Evolutionary conservation across 2,113 vertebrate species (phyloP).

Genomic region (Ovis canadensis): DNA sequence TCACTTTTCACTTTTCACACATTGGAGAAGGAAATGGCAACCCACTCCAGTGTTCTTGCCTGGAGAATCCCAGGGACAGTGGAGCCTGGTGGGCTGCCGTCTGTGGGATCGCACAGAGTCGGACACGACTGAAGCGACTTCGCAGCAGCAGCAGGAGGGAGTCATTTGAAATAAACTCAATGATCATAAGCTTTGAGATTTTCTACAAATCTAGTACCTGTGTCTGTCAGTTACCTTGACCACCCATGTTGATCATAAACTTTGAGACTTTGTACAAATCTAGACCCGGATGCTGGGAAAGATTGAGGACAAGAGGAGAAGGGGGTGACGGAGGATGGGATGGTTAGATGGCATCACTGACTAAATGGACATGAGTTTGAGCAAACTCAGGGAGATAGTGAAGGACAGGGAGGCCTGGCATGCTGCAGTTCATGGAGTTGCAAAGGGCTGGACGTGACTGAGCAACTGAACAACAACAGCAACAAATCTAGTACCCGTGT

Average conservation of each 20-base stretch:
- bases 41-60: too few relatives aligned
- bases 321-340: background rate
- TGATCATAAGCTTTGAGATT: slow-evolving; percentile 1
- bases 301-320: background rate
- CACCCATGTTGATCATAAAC: background rate
- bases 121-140: too few relatives aligned
- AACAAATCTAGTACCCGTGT: background rate
- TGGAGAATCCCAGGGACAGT: too few relatives aligned
- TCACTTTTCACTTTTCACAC: too few relatives aligned
- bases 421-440: background rate
- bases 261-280: slow-evolving; percentile 2
- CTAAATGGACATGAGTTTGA: background rate
- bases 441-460: background rate
- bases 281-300: background rate
- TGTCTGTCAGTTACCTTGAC: background rate
- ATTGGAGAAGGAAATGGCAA: too few relatives aligned
- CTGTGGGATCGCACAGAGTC: too few relatives aligned
- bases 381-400: background rate
- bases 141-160: background rate
- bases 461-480: background rate
- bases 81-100: too few relatives aligned
- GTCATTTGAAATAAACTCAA: slow-evolving; percentile 33
- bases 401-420: background rate
- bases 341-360: background rate
- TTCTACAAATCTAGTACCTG: background rate